Evolutionary conservation across 2,797 vertebrate genomes (phyloP), one percentile per base, ranked within the genome.

Genomic region (Geotrypetes seraphini): DNA sequence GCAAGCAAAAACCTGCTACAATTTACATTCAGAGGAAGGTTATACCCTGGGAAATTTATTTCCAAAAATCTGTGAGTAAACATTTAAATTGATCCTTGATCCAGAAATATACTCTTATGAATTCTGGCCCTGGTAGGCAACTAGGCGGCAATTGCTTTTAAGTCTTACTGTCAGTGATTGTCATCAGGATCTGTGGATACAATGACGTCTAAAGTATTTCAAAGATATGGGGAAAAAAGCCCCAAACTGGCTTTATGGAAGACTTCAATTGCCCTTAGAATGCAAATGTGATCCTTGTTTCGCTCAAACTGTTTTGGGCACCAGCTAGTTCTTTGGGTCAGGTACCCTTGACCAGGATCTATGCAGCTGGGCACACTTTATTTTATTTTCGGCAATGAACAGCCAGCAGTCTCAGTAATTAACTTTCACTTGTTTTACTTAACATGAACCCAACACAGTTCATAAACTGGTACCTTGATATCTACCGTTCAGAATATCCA

Each of bases 91-190:
- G 22, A 22, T 36, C 40, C 11, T 43, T 39, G 22, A 22, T 36
- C 40, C 11, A 23, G 30, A 40, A 50, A 48, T 47, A 66, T 38
- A 31, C 20, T 13, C 35, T 39, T 53, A 28, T 15, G 56, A 52
- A 68, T 67, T 49, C 48, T 61, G 43, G 57, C 33, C 30, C 69
- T 72, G 40, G 50, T 39, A 51, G 65, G 47, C 23, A 14, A 50
- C 26, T n/a, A 47, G 31, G n/a, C n/a, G n/a, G n/a, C n/a, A 50
- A 47, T 61, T 57, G 68, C 56, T 57, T 69, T 48, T 40, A 68
- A 57, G 59, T 61, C 34, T 52, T 28, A 61, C 39, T 12, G 37
- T 35, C 34, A 48, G 53, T 43, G 38, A 55, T 50, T 57, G 43
- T 26, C 47, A 63, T 53, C 40, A 47, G 24, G n/a, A 50, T 34